Evolutionary conservation across 2,113 vertebrate genomes (phyloP).

Genomic region (Corythornis cristatus): DNA sequence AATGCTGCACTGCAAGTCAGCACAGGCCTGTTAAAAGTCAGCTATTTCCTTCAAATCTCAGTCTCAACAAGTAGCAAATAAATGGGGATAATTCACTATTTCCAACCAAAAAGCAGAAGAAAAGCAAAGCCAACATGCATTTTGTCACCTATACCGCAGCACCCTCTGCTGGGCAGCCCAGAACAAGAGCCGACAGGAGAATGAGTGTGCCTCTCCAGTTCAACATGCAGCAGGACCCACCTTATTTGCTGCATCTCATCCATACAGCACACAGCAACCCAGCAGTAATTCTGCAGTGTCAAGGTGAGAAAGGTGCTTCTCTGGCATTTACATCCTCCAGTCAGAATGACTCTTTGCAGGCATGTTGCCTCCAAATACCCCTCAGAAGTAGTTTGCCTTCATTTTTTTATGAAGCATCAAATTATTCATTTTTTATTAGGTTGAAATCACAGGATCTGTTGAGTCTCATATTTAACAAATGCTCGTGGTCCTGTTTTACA

Average conservation of each 20-base stretch:
- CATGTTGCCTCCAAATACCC: background rate
- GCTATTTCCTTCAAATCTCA: background rate
- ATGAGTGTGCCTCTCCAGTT: no score
- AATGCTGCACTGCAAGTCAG: background rate
- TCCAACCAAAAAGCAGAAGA: background rate
- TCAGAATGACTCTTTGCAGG: background rate
- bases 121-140: no score
- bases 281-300: background rate
- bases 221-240: background rate
- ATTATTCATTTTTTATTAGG: no score
- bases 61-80: background rate
- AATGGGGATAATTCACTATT: background rate
- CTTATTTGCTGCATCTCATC: background rate
- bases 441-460: background rate
- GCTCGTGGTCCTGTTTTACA: background rate
- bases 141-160: background rate
- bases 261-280: background rate
- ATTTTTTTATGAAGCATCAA: no score
- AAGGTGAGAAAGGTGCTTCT: background rate
- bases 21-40: background rate
- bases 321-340: background rate
- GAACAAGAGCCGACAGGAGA: background rate
- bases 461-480: background rate
- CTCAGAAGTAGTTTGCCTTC: background rate
- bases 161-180: slow-evolving; percentile 53